Base-by-base conservation (phyloP, 2,797 vertebrate species). In the Enteromius argenteus region DNA sequence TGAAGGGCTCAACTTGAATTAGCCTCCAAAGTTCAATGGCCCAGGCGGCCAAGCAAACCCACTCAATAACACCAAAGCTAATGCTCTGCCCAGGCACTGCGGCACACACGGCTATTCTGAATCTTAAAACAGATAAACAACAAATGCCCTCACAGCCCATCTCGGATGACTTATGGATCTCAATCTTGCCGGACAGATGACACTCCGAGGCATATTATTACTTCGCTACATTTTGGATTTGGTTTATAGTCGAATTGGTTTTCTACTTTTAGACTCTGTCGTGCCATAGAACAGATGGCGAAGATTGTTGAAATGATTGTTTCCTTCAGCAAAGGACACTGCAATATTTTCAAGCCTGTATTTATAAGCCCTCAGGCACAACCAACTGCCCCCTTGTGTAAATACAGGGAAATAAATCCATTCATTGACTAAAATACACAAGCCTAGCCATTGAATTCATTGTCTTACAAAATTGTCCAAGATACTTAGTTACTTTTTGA, bases 1-100 rank as follows among this genome's bases (percentile, higher is more conserved):
- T 91, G 90, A 94, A 90, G 90, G 87, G 86, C 91, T 95, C 91
- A 88, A 91, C 91, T 91, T 89, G 91, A 92, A 94, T 94, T 91
- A 92, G 89, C 91, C 82, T 88, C 81, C 64, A 87, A 89, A 85
- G 90, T 88, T 92, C 92, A 91, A 90, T 90, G 92, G 90, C 89
- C 83, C 81, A 79, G 53, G 84, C 91, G 42, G 81, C 84, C 90
- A 86, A 91, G 92, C 92, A 90, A 87, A 84, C 87, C 90, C 89
- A 90, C 88, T 93, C 91, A 73, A 92, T 94, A 93, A 86, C 89
- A 87, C 89, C 35, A 82, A 49, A 85, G 90, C 89, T 88, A 85
- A 85, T 62, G 39, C 67, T 81, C 49, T 53, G 81, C 23, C 62
- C 60, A 51, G 60, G 35, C 72, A 67, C 72, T 68, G 46, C 17